Base-by-base conservation (phyloP, 1,140 invertebrate genomes). In the Trichonephila clavipes region DNA sequence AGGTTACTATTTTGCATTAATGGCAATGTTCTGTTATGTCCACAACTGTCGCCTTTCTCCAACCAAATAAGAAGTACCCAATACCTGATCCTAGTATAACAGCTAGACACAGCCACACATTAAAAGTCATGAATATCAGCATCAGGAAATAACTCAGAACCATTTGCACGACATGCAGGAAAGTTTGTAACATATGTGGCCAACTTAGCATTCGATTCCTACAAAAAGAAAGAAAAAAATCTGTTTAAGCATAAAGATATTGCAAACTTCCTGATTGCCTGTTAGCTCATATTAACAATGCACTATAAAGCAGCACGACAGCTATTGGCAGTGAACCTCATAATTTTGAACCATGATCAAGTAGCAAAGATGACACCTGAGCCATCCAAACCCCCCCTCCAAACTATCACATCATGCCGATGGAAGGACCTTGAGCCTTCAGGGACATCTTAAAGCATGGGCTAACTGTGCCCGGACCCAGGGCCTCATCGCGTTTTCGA, bases 1-100 rank as follows among this genome's bases (percentile, higher is more conserved):
- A 87, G 10, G 14, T 40, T 77, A 34, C 34, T 19, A 40, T 34
- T 40, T 19, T 28, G 7, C 18, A 85, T 94, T 88, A 99, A 96
- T 99, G 98, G 96, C 98, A 99, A 96, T 99, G 98, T 97, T 99
- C 98, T 77, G 98, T 99, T 81, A 98, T 97, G 95, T 99, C 98
- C 2, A 99, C 98, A 51, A 99, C 97, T 16, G 98, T 97, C 3
- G 97, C 97, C 96, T 98, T 98, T 95, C 97, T 97, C 95, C 96
- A 96, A 18, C 96, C 96, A 94, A 96, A 96, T 34, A 96, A 64
- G 94, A 96, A 96, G 95, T 96, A 96, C 0, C 96, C 96, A 2
- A 95, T 81, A 14, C 95, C 96, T 58, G 96, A 96, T 16, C 96
- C 96, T 5, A 96, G 81, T n/a, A 96, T 95, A 28, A 97, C 95